Evolutionary conservation across 2,888 invertebrate genomes (phyloP).

Genomic region (Rhingia campestris): DNA sequence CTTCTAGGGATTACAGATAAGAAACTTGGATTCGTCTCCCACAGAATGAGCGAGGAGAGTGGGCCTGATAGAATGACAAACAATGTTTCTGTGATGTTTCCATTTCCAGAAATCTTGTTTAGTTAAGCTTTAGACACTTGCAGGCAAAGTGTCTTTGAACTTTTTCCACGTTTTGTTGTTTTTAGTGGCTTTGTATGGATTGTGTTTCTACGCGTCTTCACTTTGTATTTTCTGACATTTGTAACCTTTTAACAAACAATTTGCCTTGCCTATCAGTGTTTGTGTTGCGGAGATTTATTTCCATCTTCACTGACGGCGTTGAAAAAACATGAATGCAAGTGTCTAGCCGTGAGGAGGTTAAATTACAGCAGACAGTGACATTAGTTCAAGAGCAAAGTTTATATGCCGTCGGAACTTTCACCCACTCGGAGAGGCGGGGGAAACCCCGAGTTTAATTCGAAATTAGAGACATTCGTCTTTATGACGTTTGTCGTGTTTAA

Average conservation of each 20-base stretch:
- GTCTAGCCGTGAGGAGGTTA: not conserved
- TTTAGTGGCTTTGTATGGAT: constrained; percentile 2
- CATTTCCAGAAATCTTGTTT: constrained; percentile 12
- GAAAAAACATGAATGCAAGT: constrained; percentile 31
- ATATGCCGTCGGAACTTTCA: constrained; percentile 21
- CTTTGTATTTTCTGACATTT: constrained; percentile 49
- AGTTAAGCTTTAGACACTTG: constrained; percentile 1
- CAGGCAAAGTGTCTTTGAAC: constrained; percentile 34
- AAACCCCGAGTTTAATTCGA: not conserved
- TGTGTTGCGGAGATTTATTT: constrained; percentile 15
- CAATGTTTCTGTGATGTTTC: not conserved
- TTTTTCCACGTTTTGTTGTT: not conserved
- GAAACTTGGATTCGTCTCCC: constrained; percentile 30
- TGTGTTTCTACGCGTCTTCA: constrained; percentile 37
- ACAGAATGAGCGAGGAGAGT: constrained; percentile 18
- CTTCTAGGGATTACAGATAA: constrained; percentile 53
- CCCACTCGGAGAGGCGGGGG: not conserved
- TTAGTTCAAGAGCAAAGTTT: constrained; percentile 57
- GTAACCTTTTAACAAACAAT: constrained; percentile 57
- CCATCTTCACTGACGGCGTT: constrained; percentile 1
- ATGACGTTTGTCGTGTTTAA: constrained; percentile 46
- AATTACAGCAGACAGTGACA: constrained; percentile 8
- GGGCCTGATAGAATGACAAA: constrained; percentile 26
- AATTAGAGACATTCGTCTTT: constrained; percentile 39
- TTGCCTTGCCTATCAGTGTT: constrained; percentile 52